phyloP scores from a whole-genome alignment of 92 coral and sea anemone species.

The Pocillopora grandis region DNA sequence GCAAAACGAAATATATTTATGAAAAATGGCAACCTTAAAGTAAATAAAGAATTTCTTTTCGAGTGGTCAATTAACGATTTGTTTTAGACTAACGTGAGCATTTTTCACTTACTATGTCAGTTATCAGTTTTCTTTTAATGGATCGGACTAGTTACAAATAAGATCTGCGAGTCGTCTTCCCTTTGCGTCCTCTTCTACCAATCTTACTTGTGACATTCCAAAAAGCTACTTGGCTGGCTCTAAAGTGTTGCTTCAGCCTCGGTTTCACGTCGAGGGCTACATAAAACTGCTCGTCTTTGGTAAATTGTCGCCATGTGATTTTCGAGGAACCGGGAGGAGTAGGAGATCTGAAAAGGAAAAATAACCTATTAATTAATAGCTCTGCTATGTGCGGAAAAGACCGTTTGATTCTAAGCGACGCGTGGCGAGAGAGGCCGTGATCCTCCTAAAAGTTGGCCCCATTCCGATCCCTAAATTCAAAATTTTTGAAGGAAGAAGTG shows the following conservation, averaged over 20 bases:
- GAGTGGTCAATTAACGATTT: too few relatives aligned
- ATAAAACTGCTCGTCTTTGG: constrained; percentile 7
- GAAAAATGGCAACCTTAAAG: too few relatives aligned
- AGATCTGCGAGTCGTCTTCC: neutral
- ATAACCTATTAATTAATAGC: neutral
- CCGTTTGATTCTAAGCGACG: neutral
- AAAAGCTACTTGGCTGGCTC: constrained; percentile 16
- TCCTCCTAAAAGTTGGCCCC: neutral
- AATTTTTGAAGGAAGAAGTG: neutral
- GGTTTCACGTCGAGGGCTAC: constrained; percentile 26
- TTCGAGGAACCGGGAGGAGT: neutral
- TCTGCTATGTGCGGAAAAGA: neutral
- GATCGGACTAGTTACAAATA: too few relatives aligned
- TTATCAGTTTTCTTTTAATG: too few relatives aligned
- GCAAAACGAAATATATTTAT: too few relatives aligned
- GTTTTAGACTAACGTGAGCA: too few relatives aligned
- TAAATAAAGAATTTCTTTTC: too few relatives aligned
- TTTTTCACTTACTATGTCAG: too few relatives aligned
- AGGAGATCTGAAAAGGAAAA: constrained; percentile 5
- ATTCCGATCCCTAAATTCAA: too few relatives aligned
- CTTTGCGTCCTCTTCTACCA: neutral
- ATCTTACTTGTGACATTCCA: constrained; percentile 11
- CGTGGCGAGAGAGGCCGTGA: neutral
- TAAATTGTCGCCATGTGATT: constrained; percentile 6
- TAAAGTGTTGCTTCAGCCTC: neutral